Conservation (phyloP, 2,113 vertebrate genomes). For the Gasterosteus nipponicus region DNA sequence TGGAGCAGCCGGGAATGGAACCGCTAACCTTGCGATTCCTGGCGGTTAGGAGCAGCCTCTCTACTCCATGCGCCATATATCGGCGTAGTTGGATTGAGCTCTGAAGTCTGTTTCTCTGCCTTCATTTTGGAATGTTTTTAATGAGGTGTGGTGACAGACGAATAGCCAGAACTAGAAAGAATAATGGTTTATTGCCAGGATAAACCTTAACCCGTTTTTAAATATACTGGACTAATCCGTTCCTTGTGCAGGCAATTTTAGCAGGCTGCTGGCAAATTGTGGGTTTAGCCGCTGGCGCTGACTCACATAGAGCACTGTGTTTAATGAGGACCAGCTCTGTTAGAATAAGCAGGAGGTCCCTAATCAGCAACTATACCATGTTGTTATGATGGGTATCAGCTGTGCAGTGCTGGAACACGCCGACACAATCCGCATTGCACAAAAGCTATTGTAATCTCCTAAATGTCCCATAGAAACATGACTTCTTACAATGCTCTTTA, state of each 20-base stretch:
- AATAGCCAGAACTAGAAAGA: too few species aligned
- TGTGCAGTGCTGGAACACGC: constrained; percentile 33
- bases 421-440: background rate
- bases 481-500: background rate
- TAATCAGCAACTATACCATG: constrained; percentile 42
- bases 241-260: constrained; percentile 55
- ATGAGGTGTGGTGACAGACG: too few species aligned
- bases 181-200: too few species aligned
- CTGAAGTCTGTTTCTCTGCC: too few species aligned
- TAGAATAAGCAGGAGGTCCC: constrained; percentile 40
- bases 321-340: constrained; percentile 56
- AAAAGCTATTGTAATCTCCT: constrained; percentile 27
- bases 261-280: constrained; percentile 54
- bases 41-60: too few species aligned
- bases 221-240: constrained; percentile 55
- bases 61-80: too few species aligned
- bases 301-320: constrained; percentile 46
- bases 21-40: too few species aligned
- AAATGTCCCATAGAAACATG: background rate
- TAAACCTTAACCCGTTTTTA: constrained; percentile 58
- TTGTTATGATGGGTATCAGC: constrained; percentile 72
- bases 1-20: too few species aligned
- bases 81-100: too few species aligned
- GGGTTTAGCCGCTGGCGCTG: constrained; percentile 39
- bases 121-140: too few species aligned